These are phyloP conservation scores for Stenotaenia linearis DNA, from an alignment of 2,888 invertebrate species.

Conservation along the genomic window DNA sequence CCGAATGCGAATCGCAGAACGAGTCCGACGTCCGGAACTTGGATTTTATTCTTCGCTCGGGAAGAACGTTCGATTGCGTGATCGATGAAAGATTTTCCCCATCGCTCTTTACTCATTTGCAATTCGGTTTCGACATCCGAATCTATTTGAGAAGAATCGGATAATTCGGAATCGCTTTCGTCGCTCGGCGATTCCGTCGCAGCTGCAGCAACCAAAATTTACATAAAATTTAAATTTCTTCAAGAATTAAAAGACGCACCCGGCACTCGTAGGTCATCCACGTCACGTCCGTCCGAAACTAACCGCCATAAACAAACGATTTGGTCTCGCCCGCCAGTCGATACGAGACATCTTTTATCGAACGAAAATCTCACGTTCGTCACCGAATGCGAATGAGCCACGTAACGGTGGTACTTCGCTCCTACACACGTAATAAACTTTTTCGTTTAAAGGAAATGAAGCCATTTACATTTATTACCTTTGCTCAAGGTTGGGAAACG, in stretches of 20 bases:
- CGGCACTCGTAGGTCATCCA: background rate
- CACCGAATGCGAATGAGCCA: constrained; percentile 50
- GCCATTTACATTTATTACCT: constrained; percentile 42
- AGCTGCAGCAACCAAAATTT: background rate
- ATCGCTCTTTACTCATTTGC: background rate
- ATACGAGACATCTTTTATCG: constrained; percentile 46
- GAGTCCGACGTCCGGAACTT: constrained; percentile 29
- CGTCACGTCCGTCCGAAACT: background rate
- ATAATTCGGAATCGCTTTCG: constrained; percentile 13
- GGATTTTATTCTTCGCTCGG: background rate
- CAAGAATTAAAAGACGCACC: background rate
- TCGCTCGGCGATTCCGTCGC: background rate
- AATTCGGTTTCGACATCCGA: constrained; percentile 31
- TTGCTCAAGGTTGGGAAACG: constrained; percentile 46
- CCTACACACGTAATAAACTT: no score
- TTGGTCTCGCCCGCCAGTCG: constrained; percentile 50
- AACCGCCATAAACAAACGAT: constrained; percentile 50
- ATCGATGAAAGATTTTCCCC: no score
- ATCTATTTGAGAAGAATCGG: constrained; percentile 26
- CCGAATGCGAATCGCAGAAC: constrained; percentile 31
- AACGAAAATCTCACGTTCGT: constrained; percentile 49
- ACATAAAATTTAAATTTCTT: background rate
- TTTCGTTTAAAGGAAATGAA: no score
- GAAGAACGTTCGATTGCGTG: background rate
- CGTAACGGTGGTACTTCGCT: constrained; percentile 48